A percentile compares a stretch with the other conserved stretches of the same genome.
phyloP scores from a whole-genome alignment of 2,797 vertebrate genomes.

The Notamacropus eugenii region DNA sequence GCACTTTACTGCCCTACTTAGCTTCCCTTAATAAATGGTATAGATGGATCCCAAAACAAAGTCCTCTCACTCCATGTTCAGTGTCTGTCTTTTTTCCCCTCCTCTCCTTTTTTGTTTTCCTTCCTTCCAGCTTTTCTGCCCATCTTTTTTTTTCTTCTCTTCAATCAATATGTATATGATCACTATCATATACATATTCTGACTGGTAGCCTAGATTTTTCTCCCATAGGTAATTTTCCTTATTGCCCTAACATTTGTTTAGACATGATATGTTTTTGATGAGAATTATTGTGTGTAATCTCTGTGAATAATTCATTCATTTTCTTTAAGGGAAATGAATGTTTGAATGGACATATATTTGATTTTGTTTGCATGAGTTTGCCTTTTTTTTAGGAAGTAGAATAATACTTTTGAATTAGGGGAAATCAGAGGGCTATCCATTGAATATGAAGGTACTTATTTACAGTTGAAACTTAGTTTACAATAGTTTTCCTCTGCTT shows the following conservation, averaged over 20 bases:
- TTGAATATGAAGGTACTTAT: fast-evolving
- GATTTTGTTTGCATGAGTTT: not conserved
- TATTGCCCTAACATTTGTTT: not conserved
- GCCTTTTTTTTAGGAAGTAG: not conserved
- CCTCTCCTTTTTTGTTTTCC: not conserved
- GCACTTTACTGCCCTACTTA: not conserved
- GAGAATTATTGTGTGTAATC: not conserved
- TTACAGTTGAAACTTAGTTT: fast-evolving
- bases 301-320: not conserved
- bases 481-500: constrained; percentile 1
- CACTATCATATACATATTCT: fast-evolving
- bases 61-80: not conserved
- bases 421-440: fast-evolving
- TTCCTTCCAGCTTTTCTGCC: fast-evolving
- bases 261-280: not conserved
- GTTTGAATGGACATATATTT: fast-evolving
- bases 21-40: not conserved
- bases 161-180: too few relatives aligned
- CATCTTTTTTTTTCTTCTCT: not conserved
- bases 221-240: fast-evolving
- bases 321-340: not conserved
- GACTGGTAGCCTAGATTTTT: not conserved
- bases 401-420: not conserved
- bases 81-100: not conserved
- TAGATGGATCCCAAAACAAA: not conserved